A percentile compares a stretch with the other conserved stretches of the same genome.
Evolutionary conservation across 2,113 vertebrate genomes (phyloP).

Genomic region (Phoenicopterus ruber): DNA sequence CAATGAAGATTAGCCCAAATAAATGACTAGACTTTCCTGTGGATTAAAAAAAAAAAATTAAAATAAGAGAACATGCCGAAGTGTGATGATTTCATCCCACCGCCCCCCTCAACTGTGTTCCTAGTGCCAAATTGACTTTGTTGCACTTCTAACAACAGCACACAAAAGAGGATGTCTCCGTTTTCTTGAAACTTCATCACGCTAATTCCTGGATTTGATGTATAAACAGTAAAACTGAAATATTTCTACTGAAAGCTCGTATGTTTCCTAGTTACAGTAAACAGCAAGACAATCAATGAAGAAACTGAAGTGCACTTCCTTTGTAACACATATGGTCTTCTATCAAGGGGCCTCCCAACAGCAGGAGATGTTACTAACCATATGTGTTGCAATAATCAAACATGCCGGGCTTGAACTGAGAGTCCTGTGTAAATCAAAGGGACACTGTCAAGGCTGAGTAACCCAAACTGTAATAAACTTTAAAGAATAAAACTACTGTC

Average conservation of each 20-base stretch:
- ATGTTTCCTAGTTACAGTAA: conserved; percentile 8
- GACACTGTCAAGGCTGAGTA: background rate
- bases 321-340: background rate
- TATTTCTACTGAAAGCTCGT: background rate
- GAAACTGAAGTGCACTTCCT: background rate
- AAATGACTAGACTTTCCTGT: background rate
- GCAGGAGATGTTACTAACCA: background rate
- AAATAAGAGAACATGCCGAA: background rate
- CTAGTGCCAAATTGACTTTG: background rate
- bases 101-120: no score
- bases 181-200: background rate
- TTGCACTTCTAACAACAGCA: background rate
- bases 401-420: background rate
- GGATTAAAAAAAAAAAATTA: background rate
- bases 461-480: background rate
- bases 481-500: background rate
- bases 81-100: background rate
- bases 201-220: background rate
- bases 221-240: background rate
- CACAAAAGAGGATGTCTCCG: background rate
- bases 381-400: background rate
- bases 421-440: background rate
- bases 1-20: background rate
- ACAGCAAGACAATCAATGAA: background rate
- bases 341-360: background rate